Evolutionary conservation across 2,113 vertebrate genomes (phyloP).

Genomic region (Empidonax traillii): DNA sequence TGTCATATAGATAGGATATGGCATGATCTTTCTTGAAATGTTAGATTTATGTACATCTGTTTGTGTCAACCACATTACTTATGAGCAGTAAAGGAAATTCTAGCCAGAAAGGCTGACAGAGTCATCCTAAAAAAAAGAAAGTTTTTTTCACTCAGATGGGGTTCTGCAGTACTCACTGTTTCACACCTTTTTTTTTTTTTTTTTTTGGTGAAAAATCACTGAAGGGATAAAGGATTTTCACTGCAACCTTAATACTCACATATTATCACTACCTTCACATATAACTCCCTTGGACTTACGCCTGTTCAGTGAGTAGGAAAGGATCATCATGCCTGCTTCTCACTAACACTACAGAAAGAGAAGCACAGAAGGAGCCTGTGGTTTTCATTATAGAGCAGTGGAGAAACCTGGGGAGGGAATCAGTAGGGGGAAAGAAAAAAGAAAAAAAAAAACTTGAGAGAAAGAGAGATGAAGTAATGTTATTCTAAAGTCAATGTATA

Average conservation of each 20-base stretch:
- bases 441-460: not conserved
- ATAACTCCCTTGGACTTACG: not conserved
- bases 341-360: not conserved
- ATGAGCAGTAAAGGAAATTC: not conserved
- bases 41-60: conserved; percentile 58
- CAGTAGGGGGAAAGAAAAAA: not conserved
- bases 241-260: not conserved
- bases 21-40: conserved; percentile 55
- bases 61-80: conserved; percentile 48
- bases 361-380: not conserved
- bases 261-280: not conserved
- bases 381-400: not conserved
- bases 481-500: conserved; percentile 54
- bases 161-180: not conserved
- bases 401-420: not conserved
- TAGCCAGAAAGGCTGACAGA: not conserved
- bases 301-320: not conserved
- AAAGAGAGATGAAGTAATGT: conserved; percentile 10
- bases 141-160: not conserved
- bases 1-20: conserved; percentile 41
- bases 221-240: conserved; percentile 8
- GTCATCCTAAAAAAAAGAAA: not conserved
- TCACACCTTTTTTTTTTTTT: not conserved
- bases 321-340: not conserved
- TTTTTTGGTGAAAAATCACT: not conserved